Evolutionary conservation across 2,113 vertebrate genomes (phyloP).

Genomic region (Synchiropus splendidus): DNA sequence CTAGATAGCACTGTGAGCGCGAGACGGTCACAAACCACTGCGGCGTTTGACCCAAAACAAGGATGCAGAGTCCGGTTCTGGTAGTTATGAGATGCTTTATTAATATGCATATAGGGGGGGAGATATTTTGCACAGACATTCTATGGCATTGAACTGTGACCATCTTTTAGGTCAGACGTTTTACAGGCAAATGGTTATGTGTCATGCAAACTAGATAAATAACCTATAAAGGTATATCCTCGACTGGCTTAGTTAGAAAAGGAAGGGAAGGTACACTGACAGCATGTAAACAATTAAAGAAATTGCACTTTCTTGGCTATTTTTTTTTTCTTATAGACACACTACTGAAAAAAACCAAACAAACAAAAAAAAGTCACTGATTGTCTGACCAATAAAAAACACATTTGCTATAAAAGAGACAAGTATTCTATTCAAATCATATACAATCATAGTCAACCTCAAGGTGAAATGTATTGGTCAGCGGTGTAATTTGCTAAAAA

Average conservation of each 20-base stretch:
- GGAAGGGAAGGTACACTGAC: constrained; percentile 52
- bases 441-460: constrained; percentile 65
- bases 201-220: constrained; percentile 71
- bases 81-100: constrained; percentile 63
- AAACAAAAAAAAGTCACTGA: constrained; percentile 50
- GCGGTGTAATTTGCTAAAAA: constrained; percentile 39
- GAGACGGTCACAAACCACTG: too few species aligned
- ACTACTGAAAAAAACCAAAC: constrained; percentile 53
- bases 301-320: constrained; percentile 66
- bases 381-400: constrained; percentile 56
- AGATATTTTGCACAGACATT: constrained; percentile 53
- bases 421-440: constrained; percentile 41
- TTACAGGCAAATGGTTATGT: constrained; percentile 65
- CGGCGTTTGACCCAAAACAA: too few species aligned
- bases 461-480: constrained; percentile 56
- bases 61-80: constrained; percentile 22
- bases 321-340: constrained; percentile 33
- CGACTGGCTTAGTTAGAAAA: constrained; percentile 64
- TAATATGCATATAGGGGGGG: constrained; percentile 47
- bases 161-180: constrained; percentile 51
- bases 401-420: constrained; percentile 29
- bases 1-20: constrained; percentile 55
- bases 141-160: constrained; percentile 54
- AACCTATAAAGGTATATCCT: constrained; percentile 66
- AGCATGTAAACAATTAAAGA: constrained; percentile 69